Conservation (phyloP, 2,797 vertebrate species). For the Gymnodraco acuticeps region DNA sequence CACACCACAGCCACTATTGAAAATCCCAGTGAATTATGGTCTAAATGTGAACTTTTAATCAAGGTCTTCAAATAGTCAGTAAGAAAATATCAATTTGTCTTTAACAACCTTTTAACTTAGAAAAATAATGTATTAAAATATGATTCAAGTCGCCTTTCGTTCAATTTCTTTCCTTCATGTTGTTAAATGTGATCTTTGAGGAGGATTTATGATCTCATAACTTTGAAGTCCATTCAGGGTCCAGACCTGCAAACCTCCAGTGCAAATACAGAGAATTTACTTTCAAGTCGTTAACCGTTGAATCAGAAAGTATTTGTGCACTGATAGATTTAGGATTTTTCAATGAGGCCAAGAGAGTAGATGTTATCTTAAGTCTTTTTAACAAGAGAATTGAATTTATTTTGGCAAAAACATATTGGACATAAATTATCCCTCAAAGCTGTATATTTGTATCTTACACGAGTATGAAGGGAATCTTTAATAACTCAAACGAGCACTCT, state of each 20-base stretch:
- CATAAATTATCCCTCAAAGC: conserved; percentile 16
- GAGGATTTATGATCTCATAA: background rate
- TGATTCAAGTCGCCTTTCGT: background rate
- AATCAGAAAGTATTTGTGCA: background rate
- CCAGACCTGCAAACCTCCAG: background rate
- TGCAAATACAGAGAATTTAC: background rate
- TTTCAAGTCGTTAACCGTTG: background rate
- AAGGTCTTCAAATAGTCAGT: no score
- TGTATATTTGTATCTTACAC: conserved; percentile 1
- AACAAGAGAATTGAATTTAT: background rate
- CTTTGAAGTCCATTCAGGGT: background rate
- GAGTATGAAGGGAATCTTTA: background rate
- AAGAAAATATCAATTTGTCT: no score
- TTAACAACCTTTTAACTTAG: no score
- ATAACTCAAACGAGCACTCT: background rate
- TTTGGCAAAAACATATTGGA: background rate
- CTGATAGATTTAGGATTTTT: conserved; percentile 4
- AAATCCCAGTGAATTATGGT: no score
- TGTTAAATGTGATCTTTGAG: conserved; percentile 10
- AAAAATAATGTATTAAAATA: no score
- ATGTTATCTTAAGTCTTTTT: background rate
- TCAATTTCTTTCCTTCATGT: background rate
- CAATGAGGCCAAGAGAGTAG: background rate
- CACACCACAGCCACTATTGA: no score
- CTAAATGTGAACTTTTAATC: no score